Evolutionary conservation across 2,113 vertebrate species (phyloP).

Genomic region (Pygoscelis antarcticus): DNA sequence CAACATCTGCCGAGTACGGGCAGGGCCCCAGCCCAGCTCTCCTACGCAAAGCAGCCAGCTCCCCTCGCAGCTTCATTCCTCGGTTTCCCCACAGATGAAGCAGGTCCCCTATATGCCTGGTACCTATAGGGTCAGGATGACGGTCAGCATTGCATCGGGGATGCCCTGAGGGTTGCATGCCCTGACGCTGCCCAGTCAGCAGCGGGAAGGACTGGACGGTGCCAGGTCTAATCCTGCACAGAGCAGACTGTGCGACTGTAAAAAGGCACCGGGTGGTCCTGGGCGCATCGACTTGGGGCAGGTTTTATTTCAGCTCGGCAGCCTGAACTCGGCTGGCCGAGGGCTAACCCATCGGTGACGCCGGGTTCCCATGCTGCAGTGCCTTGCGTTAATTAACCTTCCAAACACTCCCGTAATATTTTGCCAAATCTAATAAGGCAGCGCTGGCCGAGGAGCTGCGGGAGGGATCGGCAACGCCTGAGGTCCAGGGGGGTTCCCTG

Average conservation of each 20-base stretch:
- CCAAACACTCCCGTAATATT: neutral
- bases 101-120: accelerated
- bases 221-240: neutral
- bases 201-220: accelerated
- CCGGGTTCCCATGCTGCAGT: neutral
- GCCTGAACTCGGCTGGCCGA: neutral
- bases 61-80: neutral
- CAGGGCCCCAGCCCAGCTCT: neutral
- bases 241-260: accelerated
- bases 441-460: neutral
- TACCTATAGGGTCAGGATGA: neutral
- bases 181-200: accelerated
- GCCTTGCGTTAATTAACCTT: constrained; percentile 29
- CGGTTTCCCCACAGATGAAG: neutral
- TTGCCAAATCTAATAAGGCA: constrained; percentile 7
- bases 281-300: accelerated
- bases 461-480: neutral
- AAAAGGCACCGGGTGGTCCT: neutral
- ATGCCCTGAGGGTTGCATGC: accelerated
- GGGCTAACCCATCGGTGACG: neutral
- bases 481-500: neutral
- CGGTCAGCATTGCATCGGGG: accelerated
- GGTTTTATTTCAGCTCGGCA: neutral
- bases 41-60: neutral
- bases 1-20: accelerated